Base-by-base conservation (phyloP, 2,113 vertebrate species). In the Melanerpes formicivorus region DNA sequence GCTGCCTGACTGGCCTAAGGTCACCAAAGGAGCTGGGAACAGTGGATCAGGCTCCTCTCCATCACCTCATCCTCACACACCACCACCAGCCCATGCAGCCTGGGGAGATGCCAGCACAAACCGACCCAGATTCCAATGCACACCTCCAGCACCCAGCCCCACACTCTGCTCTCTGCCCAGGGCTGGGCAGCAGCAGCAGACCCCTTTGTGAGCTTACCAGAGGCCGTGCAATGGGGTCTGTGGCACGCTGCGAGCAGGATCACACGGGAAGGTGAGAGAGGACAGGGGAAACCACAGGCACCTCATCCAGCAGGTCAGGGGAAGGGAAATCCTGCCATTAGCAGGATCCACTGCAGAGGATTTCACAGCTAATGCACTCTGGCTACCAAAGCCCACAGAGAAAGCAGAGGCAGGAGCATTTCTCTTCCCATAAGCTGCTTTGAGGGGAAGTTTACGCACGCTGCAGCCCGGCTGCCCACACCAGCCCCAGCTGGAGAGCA, bases 41-140 rank as follows among this genome's bases (percentile, higher is more conserved):
- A 25, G 56, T 48, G 29, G n/a, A 27, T 32, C 65, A 27, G 54
- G 40, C 59, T 76, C 40, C 50, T 52, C 69, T 58, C 70, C 42
- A 8, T 7, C 1, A 0, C 30, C 0, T 3, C 2, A 5, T 25
- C 78, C 56, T 72, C 59, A 29, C 5, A 1, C 21, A 52, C 5
- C 88, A 67, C 16, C 3, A 18, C 5, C 23, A 59, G 46, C 66
- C 59, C 30, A 3, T 1, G 2, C 18, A 80, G 30, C 30, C 60
- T 14, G 8, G 6, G 4, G 18, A 73, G 22, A 14, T 1, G 29
- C 23, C 80, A 62, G 37, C 65, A 70, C 0, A 23, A 16, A 60
- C 77, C 14, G 29, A 66, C 16, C 72, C 3, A 1, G 37, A 71
- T 37, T 54, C 8, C 14, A 66, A 34, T 0, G 0, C 0, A 2